A percentile compares a stretch with the other conserved stretches of the same genome.
Conservation (phyloP, 92 coral and sea anemone genomes). For the Desmophyllum pertusum region DNA sequence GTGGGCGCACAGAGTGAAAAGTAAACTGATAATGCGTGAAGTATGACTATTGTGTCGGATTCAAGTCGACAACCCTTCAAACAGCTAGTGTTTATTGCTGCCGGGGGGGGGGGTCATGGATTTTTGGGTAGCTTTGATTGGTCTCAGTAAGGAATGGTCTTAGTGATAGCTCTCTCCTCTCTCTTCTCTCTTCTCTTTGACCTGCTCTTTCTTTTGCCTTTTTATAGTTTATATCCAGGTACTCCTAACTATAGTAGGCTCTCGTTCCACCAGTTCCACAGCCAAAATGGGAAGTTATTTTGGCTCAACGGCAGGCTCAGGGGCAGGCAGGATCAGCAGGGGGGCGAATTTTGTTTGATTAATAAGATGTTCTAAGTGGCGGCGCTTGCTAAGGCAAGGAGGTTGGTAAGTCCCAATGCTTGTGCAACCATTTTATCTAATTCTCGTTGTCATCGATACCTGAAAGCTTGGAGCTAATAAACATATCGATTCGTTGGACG, state of each 20-base stretch:
- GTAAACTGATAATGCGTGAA: background rate
- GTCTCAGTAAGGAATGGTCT: conserved; percentile 25
- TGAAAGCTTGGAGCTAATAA: background rate
- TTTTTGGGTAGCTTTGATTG: conserved; percentile 16
- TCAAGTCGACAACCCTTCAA: background rate
- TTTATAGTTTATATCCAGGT: background rate
- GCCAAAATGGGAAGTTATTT: background rate
- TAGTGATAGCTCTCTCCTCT: conserved; percentile 35
- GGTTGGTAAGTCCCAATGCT: background rate
- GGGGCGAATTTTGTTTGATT: background rate
- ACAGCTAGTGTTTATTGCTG: conserved; percentile 51
- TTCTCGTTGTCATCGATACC: background rate
- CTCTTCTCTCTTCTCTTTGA: no score
- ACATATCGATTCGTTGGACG: background rate
- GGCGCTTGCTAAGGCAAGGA: conserved; percentile 3
- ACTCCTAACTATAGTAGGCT: no score
- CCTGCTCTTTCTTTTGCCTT: no score
- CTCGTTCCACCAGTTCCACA: no score
- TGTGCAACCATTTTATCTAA: background rate
- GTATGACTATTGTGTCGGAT: conserved; percentile 14
- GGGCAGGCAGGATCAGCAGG: no score
- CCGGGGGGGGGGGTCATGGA: conserved; percentile 52
- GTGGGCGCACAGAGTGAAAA: background rate
- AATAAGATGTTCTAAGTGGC: no score
- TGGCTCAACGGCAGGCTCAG: no score